These are phyloP conservation scores for Lagopus muta DNA, from an alignment of 2,113 vertebrate genomes.

Conservation along the genomic window DNA sequence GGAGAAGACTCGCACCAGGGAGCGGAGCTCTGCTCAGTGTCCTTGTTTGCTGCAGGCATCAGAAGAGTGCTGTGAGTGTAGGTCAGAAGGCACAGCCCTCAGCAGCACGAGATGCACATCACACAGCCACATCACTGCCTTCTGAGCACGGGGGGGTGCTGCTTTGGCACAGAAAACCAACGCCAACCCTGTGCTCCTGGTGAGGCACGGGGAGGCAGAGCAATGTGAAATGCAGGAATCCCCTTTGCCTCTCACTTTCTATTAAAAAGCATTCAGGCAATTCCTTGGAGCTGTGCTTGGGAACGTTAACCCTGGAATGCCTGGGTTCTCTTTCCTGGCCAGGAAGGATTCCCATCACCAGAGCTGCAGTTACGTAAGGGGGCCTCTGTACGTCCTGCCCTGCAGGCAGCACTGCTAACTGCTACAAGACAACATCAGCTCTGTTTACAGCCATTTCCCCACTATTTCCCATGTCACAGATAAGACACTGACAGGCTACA, in stretches of 20 bases:
- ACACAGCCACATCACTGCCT: accelerated
- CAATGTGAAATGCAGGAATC: background rate
- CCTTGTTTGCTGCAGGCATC: conserved; percentile 79
- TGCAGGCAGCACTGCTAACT: background rate
- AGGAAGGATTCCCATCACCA: background rate
- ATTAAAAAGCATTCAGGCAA: background rate
- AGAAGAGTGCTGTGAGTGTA: background rate
- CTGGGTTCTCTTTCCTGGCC: background rate
- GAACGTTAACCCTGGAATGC: accelerated
- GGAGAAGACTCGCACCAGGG: conserved; percentile 93
- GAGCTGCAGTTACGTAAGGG: background rate
- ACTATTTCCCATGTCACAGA: background rate
- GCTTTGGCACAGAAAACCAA: accelerated
- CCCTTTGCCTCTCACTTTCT: background rate
- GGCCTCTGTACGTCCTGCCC: background rate
- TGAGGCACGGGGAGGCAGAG: background rate
- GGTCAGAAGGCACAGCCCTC: background rate
- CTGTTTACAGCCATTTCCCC: background rate
- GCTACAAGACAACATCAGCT: background rate
- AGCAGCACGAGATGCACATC: accelerated
- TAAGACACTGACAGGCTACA: background rate
- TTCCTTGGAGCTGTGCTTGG: background rate
- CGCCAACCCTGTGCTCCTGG: background rate
- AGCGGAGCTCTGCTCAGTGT: conserved; percentile 81
- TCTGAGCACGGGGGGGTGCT: too few relatives aligned